Conservation (phyloP, 2,113 vertebrate genomes). For the Rattus rattus region DNA sequence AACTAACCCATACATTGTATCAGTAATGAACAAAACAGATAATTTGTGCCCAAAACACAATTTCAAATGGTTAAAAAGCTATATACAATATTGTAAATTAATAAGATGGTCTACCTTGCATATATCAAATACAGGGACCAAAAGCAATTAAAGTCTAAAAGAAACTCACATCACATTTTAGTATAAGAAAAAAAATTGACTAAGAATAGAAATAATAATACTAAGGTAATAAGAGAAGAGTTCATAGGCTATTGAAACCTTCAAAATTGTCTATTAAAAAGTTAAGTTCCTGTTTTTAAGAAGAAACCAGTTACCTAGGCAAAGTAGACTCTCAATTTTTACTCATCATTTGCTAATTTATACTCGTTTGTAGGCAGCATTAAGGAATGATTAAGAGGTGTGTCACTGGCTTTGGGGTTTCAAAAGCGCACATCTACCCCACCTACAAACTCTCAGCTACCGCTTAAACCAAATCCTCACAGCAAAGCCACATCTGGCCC, state of each 20-base stretch:
- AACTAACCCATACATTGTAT: conserved; percentile 60
- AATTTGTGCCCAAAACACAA: neutral
- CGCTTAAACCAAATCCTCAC: too few relatives aligned
- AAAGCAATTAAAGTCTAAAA: conserved; percentile 44
- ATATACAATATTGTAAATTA: neutral
- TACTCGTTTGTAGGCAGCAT: neutral
- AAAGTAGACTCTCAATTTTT: neutral
- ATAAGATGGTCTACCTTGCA: conserved; percentile 17
- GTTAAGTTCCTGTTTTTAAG: neutral
- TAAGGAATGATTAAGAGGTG: neutral
- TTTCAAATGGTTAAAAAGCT: conserved; percentile 36
- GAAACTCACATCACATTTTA: conserved; percentile 52
- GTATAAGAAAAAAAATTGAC: conserved; percentile 40
- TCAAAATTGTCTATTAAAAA: neutral
- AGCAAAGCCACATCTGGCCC: neutral
- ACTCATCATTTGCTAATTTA: neutral
- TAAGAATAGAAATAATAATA: conserved; percentile 18
- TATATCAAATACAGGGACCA: conserved; percentile 28
- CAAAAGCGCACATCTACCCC: neutral
- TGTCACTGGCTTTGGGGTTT: neutral
- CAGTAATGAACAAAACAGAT: neutral
- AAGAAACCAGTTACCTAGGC: neutral
- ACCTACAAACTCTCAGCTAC: neutral
- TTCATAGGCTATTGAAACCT: neutral
- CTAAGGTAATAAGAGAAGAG: neutral